Conservation (phyloP, 2,888 invertebrate genomes). For the Diarsia brunnea region DNA sequence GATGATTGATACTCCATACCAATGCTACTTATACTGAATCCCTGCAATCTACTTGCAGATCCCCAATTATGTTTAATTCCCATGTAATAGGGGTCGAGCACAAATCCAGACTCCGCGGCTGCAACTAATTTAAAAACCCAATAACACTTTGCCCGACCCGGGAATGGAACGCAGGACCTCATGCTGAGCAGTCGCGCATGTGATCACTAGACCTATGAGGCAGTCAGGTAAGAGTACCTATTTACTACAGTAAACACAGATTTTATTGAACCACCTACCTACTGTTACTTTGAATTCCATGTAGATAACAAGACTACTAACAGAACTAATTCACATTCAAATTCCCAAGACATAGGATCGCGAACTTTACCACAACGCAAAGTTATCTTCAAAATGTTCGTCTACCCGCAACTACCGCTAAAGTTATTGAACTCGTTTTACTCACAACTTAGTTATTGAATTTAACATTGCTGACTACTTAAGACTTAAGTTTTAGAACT, state of each 20-base stretch:
- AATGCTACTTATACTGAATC: not conserved
- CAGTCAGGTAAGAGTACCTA: not conserved
- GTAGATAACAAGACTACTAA: not conserved
- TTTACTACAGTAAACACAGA: not conserved
- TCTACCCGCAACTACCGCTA: constrained; percentile 24
- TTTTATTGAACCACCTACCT: not conserved
- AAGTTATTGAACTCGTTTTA: constrained; percentile 61
- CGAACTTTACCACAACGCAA: constrained; percentile 33
- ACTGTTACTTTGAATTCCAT: not conserved
- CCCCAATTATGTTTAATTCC: no score
- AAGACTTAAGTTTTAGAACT: constrained; percentile 23
- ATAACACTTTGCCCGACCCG: no score
- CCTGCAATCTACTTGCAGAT: not conserved
- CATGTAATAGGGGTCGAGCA: no score
- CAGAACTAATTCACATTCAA: constrained; percentile 28
- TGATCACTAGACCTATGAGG: not conserved
- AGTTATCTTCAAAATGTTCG: constrained; percentile 48
- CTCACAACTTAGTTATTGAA: constrained; percentile 53
- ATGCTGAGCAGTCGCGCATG: no score
- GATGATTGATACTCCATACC: not conserved
- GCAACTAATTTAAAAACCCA: no score
- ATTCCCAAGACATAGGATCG: constrained; percentile 25
- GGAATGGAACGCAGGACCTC: no score
- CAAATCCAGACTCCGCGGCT: no score
- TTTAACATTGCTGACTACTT: constrained; percentile 37